phyloP scores from a whole-genome alignment of 1,140 invertebrate species.

The Sinella curviseta region DNA sequence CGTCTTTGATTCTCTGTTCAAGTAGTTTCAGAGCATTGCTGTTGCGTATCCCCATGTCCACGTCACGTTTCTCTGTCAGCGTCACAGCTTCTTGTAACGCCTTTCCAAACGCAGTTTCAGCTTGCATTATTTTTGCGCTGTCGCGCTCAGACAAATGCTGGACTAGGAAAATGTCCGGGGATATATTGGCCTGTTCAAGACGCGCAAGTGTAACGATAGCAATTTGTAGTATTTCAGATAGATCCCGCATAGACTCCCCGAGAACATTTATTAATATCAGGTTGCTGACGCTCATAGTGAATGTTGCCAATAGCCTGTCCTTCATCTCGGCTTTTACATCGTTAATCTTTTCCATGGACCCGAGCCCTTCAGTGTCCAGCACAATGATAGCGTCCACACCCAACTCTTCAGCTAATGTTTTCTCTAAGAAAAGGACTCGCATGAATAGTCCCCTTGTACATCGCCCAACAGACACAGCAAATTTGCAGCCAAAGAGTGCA shows the following conservation, averaged over 20 bases:
- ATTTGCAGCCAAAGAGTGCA: constrained; percentile 37
- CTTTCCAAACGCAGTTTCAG: neutral
- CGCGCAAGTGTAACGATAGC: constrained; percentile 17
- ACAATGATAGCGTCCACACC: constrained; percentile 32
- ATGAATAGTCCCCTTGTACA: constrained; percentile 37
- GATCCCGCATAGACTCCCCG: constrained; percentile 25
- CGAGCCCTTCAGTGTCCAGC: constrained; percentile 38
- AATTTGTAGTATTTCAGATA: constrained; percentile 33
- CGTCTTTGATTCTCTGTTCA: neutral
- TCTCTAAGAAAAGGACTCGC: constrained; percentile 24
- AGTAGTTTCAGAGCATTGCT: constrained; percentile 4
- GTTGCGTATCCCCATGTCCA: constrained; percentile 22
- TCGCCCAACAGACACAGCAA: constrained; percentile 27
- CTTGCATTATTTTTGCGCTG: neutral
- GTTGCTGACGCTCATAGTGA: constrained; percentile 36
- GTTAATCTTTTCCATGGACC: constrained; percentile 24
- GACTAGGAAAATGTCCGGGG: constrained; percentile 36
- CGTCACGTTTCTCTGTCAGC: neutral
- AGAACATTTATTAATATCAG: constrained; percentile 30
- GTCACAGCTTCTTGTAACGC: constrained; percentile 29
- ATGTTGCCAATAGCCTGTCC: constrained; percentile 32
- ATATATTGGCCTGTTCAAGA: constrained; percentile 16
- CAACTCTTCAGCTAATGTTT: neutral
- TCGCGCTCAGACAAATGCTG: constrained; percentile 32
- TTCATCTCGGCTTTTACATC: constrained; percentile 24